Evolutionary conservation across 1,140 invertebrate genomes (phyloP), one percentile per base, ranked within the genome.

Genomic region (Bathynomus jamesi): DNA sequence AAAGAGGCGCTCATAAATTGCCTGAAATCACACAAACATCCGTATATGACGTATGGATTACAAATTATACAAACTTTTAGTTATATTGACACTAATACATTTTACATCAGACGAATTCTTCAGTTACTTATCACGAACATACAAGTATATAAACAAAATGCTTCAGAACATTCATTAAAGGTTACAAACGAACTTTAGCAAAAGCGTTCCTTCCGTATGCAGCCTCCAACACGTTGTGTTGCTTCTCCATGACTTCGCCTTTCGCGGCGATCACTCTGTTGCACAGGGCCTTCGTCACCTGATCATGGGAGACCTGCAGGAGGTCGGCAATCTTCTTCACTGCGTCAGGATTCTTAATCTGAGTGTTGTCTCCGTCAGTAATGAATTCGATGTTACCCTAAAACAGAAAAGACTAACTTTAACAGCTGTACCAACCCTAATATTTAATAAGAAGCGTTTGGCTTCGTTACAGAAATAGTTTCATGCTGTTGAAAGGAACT

Each of bases 171-270:
- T n/a, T n/a, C n/a, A n/a, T n/a, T n/a, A n/a, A n/a, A n/a, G n/a
- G n/a, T n/a, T n/a, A n/a, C n/a, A n/a, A 27, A 69, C 72, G 78
- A 77, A 90, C 89, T 85, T 98, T 98, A 17, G 93, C 91, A 75
- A 98, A 85, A 0, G 96, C 95, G 85, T 97, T 92, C 78, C 93
- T 85, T n/a, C 93, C 95, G 82, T 92, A 95, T 75, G 89, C 85
- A 1, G 95, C 94, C 80, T 96, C 92, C 2, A 83, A 84, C 32
- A 90, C 85, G 67, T 90, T 94, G 79, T 97, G 93, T 72, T 87
- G 88, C 84, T 98, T 98, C 80, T 91, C 89, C 86, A 98, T 93
- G 2, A 98, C 89, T 83, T 98, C 93, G 2, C 94, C 95, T 67
- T 92, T 89, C 0, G 95, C 95, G 2, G 95, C 92, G 78, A 98